Evolutionary conservation across 2,113 vertebrate genomes (phyloP).

Genomic region (Sylvietta virens): DNA sequence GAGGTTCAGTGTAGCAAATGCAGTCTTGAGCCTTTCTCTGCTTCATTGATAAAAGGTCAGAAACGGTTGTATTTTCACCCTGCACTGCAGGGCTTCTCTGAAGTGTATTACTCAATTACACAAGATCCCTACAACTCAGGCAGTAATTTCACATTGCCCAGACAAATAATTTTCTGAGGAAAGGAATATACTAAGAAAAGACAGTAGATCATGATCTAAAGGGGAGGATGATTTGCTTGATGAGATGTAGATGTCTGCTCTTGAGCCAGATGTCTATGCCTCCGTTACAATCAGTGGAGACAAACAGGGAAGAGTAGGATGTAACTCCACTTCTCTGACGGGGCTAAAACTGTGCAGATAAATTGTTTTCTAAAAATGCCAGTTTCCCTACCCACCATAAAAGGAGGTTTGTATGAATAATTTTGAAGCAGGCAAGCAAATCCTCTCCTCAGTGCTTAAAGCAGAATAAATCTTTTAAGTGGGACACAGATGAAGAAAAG

Average conservation of each 20-base stretch:
- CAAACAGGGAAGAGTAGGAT: background rate
- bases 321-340: background rate
- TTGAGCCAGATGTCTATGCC: background rate
- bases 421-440: background rate
- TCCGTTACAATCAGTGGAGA: background rate
- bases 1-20: background rate
- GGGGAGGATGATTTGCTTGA: background rate
- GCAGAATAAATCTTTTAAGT: background rate
- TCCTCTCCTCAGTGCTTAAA: background rate
- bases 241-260: background rate
- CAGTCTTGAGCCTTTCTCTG: background rate
- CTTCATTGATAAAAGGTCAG: background rate
- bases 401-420: background rate
- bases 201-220: background rate
- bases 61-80: background rate
- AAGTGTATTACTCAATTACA: background rate
- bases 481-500: background rate
- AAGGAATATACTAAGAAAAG: background rate
- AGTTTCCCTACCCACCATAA: background rate
- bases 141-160: background rate
- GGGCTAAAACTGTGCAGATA: background rate
- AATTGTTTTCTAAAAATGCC: background rate
- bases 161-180: background rate
- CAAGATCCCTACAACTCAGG: background rate
- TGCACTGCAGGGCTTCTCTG: background rate